phyloP scores from a whole-genome alignment of 2,797 vertebrate species.

The Enteromius trimaculatus region DNA sequence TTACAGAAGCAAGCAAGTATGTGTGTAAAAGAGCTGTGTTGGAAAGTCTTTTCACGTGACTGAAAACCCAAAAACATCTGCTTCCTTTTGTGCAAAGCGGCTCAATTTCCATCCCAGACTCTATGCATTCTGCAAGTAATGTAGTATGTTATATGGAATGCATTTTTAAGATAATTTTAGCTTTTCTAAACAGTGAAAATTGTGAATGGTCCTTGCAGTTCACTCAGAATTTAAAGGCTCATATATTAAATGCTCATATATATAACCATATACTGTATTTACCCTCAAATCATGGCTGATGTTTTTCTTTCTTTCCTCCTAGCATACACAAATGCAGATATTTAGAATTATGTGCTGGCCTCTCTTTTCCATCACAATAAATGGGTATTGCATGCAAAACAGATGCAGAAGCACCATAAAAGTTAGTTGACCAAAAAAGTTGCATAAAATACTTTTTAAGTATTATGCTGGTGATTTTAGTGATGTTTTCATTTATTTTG shows the following conservation, averaged over 20 bases:
- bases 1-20: conserved; percentile 31
- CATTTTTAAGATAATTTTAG: neutral
- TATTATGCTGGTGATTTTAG: neutral
- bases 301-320: neutral
- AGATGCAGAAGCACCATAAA: neutral
- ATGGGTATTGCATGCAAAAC: neutral
- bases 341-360: neutral
- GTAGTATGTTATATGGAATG: too few relatives aligned
- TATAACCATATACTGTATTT: neutral
- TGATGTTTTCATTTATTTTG: neutral
- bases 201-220: neutral
- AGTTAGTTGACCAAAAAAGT: neutral
- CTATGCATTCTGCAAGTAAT: neutral
- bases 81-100: conserved; percentile 32
- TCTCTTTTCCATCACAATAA: neutral
- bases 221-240: neutral
- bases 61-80: conserved; percentile 44
- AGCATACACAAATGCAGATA: neutral
- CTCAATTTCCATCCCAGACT: conserved; percentile 9
- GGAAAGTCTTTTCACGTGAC: conserved; percentile 32
- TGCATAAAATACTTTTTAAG: neutral
- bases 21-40: conserved; percentile 16
- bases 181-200: neutral
- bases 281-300: neutral
- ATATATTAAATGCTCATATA: too few relatives aligned